Evolutionary conservation across 2,113 vertebrate genomes (phyloP).

Genomic region (Poecilia latipinna): DNA sequence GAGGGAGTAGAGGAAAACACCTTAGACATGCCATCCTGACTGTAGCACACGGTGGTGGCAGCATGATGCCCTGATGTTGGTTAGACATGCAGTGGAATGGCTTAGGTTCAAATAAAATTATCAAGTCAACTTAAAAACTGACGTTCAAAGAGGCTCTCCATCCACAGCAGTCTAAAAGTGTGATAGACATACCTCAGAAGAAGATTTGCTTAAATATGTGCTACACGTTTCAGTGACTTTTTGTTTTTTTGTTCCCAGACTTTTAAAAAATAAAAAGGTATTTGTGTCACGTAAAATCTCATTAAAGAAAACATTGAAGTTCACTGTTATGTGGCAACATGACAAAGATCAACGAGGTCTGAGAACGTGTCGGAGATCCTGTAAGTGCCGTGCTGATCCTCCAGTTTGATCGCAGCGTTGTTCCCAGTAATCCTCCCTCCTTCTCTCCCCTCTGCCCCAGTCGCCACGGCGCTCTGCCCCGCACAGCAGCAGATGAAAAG

Average conservation of each 20-base stretch:
- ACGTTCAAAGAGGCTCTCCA: too few relatives aligned
- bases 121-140: too few relatives aligned
- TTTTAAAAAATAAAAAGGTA: not conserved
- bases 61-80: too few relatives aligned
- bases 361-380: not conserved
- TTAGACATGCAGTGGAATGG: not conserved
- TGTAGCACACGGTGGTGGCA: too few relatives aligned
- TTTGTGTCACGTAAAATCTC: not conserved
- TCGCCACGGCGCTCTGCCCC: constrained; percentile 87
- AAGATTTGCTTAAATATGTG: too few relatives aligned
- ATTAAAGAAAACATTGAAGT: not conserved
- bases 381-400: not conserved
- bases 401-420: constrained; percentile 51
- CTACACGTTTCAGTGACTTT: too few relatives aligned
- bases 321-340: not conserved
- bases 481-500: constrained; percentile 97
- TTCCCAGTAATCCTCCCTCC: constrained; percentile 77
- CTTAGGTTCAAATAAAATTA: too few relatives aligned
- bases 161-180: not conserved
- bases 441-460: constrained; percentile 78
- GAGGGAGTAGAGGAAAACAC: too few relatives aligned
- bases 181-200: not conserved
- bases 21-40: too few relatives aligned
- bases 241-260: too few relatives aligned
- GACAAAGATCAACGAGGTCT: not conserved